A percentile compares a stretch with the other conserved stretches of the same genome.
These are phyloP conservation scores for Maconellicoccus hirsutus DNA, from an alignment of 1,140 invertebrate genomes.

Conservation along the genomic window DNA sequence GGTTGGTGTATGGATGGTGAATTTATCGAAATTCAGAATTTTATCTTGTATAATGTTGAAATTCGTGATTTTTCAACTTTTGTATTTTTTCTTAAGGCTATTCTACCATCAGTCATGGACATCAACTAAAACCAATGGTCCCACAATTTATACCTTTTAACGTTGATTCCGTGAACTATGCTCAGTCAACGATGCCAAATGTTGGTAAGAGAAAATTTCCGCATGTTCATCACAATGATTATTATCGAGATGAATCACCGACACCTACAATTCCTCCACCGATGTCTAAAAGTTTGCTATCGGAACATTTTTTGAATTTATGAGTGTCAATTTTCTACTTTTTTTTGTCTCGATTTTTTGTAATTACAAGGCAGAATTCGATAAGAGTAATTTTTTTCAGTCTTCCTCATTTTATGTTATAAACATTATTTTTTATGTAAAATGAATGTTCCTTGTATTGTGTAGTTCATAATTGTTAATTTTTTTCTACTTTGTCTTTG, in stretches of 20 bases:
- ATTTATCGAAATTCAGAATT: background rate
- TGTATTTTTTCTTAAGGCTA: background rate
- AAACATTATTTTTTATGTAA: no score
- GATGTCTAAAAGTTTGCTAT: background rate
- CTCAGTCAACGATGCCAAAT: background rate
- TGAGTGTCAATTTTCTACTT: background rate
- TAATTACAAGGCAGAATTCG: no score
- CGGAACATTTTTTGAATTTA: background rate
- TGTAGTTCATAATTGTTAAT: no score
- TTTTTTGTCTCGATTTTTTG: no score
- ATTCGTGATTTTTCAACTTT: background rate
- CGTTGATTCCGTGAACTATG: background rate
- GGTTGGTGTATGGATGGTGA: background rate
- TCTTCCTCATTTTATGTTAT: no score
- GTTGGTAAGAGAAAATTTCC: background rate
- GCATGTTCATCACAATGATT: background rate
- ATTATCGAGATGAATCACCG: background rate
- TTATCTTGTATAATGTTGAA: background rate
- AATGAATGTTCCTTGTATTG: no score
- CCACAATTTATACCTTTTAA: background rate
- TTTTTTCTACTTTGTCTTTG: no score
- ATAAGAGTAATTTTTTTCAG: no score
- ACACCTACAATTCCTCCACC: background rate
- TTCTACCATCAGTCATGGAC: background rate
- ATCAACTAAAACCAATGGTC: background rate